A percentile compares a stretch with the other conserved stretches of the same genome.
Conservation (phyloP, 1,140 invertebrate species). For the Aplysia californica region DNA sequence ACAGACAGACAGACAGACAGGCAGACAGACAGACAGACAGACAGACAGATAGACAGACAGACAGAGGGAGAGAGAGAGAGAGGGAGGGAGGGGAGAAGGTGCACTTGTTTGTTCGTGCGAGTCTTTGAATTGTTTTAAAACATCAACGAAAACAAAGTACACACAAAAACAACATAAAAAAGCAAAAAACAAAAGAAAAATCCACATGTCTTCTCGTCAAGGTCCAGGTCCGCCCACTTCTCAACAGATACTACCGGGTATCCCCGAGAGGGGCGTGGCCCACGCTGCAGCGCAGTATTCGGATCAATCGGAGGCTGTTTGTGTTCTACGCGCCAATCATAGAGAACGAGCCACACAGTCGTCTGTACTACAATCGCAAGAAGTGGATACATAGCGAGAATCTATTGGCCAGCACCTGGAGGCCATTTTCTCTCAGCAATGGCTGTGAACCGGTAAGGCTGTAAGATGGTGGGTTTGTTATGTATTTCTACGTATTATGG, state of each 20-base stretch:
- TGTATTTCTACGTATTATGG: background rate
- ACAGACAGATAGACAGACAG: too few species aligned
- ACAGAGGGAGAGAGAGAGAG: too few species aligned
- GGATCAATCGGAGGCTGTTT: slow-evolving; percentile 25
- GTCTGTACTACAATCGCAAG: background rate
- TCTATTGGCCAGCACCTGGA: slow-evolving; percentile 28
- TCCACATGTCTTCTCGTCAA: too few species aligned
- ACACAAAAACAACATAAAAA: too few species aligned
- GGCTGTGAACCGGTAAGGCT: background rate
- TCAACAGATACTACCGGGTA: slow-evolving; percentile 14
- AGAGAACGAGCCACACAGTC: background rate
- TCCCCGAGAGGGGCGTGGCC: slow-evolving; percentile 11
- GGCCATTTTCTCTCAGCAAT: slow-evolving; percentile 1
- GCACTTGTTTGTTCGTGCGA: too few species aligned
- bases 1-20: too few species aligned
- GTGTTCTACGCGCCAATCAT: slow-evolving; percentile 28
- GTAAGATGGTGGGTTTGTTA: background rate
- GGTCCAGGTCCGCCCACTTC: slow-evolving; percentile 20
- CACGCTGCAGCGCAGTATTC: slow-evolving; percentile 3
- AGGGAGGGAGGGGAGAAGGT: too few species aligned
- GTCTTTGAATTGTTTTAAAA: too few species aligned
- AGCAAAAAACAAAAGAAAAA: too few species aligned
- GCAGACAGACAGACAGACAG: too few species aligned
- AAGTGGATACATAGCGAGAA: slow-evolving; percentile 34
- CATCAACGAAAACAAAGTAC: too few species aligned